Base-by-base conservation (phyloP, 1,140 invertebrate species). In the Daktulosphaira vitifoliae region DNA sequence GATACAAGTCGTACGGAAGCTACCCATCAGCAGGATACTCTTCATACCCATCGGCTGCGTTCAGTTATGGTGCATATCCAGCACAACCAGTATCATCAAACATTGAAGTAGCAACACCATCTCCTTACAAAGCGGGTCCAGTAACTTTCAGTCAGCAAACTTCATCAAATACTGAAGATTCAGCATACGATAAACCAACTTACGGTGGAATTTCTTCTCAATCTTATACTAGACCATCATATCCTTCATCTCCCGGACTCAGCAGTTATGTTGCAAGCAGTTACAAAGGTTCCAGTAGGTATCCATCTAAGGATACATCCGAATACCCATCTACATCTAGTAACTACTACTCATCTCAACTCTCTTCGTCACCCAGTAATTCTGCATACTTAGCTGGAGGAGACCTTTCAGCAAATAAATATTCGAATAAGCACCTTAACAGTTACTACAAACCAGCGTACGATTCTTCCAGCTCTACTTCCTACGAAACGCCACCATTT, bases 311-410 rank as follows among this genome's bases (percentile, higher is more conserved):
- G 11, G 29, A 33, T 33, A 6, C 29, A 11, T 33, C 29, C 29
- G 11, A 33, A 6, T 56, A 56, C 16, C 54, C 56, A 13, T 62
- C 56, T 1, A 46, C 56, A 25, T 62, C 56, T 0, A 46, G 25
- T 8, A 25, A 62, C 11, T 62, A 62, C 11, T 62, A 62, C 42
- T 1, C 42, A 20, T 7, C 42, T 11, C 56, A 62, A 22, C 56
- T 26, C 1, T 33, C 39, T 2, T 33, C 54, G 25, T 46, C 42
- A 2, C 39, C 9, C 13, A 20, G 5, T 11, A 62, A 62, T 16
- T 25, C 56, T 22, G n/a, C n/a, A 15, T 56, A 56, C 23, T n/a
- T 39, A 9, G 26, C 54, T 1, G 54, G 26, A 38, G 3, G 54
- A 59, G 2, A 46, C 37, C 39, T 4, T 62, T 46, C 18, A 18